Percentiles rank a stretch among this genome's conserved stretches.
These are phyloP conservation scores for Acanthis flammea DNA, from an alignment of 2,797 vertebrate species.

Conservation along the genomic window DNA sequence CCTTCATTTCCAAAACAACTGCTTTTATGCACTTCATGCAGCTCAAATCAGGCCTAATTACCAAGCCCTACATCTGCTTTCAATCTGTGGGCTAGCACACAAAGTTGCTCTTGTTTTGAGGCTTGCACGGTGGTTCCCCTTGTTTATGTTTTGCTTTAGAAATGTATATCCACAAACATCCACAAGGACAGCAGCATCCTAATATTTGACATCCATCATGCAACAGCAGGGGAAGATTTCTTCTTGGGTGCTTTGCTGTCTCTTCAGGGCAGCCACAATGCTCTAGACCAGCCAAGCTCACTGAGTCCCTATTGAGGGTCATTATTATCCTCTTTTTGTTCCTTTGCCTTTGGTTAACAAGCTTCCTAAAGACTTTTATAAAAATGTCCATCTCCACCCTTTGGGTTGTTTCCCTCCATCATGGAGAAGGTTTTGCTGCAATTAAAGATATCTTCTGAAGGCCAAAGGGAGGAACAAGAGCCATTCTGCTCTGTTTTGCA, in stretches of 20 bases:
- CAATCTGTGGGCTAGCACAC: slow-evolving; percentile 67
- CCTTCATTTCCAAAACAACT: slow-evolving; percentile 74
- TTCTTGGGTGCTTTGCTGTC: neutral
- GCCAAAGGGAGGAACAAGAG: neutral
- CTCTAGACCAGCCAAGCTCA: neutral
- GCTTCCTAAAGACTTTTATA: neutral
- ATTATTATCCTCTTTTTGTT: neutral
- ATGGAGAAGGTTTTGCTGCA: neutral
- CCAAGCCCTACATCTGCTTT: slow-evolving; percentile 78
- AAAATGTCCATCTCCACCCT: accelerated
- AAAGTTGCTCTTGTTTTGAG: slow-evolving; percentile 56
- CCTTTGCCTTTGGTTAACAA: neutral
- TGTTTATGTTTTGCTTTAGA: slow-evolving; percentile 72
- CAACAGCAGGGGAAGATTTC: slow-evolving; percentile 7
- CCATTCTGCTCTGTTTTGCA: neutral
- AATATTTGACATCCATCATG: slow-evolving; percentile 36
- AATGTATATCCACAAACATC: slow-evolving; percentile 56
- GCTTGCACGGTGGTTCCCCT: slow-evolving; percentile 51
- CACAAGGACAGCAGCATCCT: slow-evolving; percentile 37
- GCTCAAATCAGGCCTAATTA: slow-evolving; percentile 72
- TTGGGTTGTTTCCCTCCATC: neutral
- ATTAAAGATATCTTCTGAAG: neutral
- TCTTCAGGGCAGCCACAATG: neutral
- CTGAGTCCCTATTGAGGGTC: neutral
- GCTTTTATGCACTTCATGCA: slow-evolving; percentile 62